phyloP scores from a whole-genome alignment of 2,113 vertebrate species.

The Thalassoma bifasciatum region DNA sequence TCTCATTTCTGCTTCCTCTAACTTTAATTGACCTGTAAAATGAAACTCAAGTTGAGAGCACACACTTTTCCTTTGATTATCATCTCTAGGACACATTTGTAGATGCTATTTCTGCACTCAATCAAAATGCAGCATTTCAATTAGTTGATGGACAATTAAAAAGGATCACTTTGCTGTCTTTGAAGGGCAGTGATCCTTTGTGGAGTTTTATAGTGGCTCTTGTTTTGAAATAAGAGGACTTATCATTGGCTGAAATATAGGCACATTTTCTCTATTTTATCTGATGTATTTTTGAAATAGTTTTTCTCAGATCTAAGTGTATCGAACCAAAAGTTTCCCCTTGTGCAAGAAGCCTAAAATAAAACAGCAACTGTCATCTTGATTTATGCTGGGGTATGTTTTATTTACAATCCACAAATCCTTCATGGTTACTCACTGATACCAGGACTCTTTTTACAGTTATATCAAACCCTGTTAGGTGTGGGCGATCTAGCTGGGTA shows the following conservation, averaged over 20 bases:
- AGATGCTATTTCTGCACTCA: neutral
- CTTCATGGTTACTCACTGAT: neutral
- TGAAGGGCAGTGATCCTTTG: neutral
- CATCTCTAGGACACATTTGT: slow-evolving; percentile 2
- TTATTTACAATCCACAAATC: neutral
- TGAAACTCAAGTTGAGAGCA: neutral
- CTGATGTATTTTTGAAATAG: too few relatives aligned
- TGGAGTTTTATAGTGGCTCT: neutral
- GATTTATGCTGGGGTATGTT: slow-evolving; percentile 17
- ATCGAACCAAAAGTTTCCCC: slow-evolving; percentile 13
- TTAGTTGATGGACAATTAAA: slow-evolving; percentile 20
- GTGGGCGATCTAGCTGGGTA: too few relatives aligned
- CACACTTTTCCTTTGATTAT: slow-evolving; percentile 3
- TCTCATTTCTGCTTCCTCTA: neutral
- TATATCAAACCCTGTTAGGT: neutral
- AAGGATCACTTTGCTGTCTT: slow-evolving; percentile 2
- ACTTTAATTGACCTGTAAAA: neutral
- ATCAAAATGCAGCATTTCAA: slow-evolving; percentile 12
- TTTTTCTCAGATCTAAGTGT: slow-evolving; percentile 16
- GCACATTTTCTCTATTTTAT: neutral
- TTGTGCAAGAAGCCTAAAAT: slow-evolving; percentile 20
- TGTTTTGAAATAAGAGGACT: slow-evolving; percentile 5
- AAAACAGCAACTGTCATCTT: slow-evolving; percentile 13
- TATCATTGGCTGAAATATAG: slow-evolving; percentile 1
- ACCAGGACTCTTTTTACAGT: neutral